Conservation (phyloP, 2,888 invertebrate species). For the Thymelicus lineola region DNA sequence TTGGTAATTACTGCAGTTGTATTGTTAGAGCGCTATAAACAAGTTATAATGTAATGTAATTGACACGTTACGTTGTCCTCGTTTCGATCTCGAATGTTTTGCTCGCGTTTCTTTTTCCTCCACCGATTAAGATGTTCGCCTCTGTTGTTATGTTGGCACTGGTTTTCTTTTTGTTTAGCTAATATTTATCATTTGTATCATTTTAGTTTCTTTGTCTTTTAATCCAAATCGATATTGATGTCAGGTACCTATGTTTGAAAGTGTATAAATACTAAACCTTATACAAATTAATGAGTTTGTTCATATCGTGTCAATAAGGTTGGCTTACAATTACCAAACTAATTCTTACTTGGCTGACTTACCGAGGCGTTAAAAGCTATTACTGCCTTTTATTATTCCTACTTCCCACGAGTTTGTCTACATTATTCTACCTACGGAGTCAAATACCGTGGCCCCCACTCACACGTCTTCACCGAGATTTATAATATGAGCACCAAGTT, state of each 20-base stretch:
- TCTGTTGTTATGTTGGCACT: conserved; percentile 51
- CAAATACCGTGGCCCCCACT: conserved; percentile 54
- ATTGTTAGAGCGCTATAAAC: conserved; percentile 28
- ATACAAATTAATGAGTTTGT: too few species aligned
- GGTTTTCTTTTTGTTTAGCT: conserved; percentile 50
- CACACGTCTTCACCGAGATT: conserved; percentile 58
- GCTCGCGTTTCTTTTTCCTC: conserved; percentile 46
- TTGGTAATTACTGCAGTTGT: background rate
- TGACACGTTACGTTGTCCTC: conserved; percentile 51
- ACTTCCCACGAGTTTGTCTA: conserved; percentile 55
- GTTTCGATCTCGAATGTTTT: conserved; percentile 44
- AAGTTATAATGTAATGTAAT: conserved; percentile 45
- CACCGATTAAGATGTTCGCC: conserved; percentile 50
- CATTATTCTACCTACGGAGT: conserved; percentile 53
- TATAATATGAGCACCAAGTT: conserved; percentile 65
- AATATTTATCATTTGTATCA: conserved; percentile 41
- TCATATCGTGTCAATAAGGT: background rate
- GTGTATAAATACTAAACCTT: conserved; percentile 24
- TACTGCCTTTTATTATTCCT: conserved; percentile 39
- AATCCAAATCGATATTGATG: background rate
- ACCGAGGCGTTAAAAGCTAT: conserved; percentile 27
- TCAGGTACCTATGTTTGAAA: background rate
- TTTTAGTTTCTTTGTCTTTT: background rate
- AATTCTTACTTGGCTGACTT: conserved; percentile 19
- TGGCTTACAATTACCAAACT: conserved; percentile 19